phyloP scores from a whole-genome alignment of 1,140 invertebrate genomes.

The Bombus sylvicola region DNA sequence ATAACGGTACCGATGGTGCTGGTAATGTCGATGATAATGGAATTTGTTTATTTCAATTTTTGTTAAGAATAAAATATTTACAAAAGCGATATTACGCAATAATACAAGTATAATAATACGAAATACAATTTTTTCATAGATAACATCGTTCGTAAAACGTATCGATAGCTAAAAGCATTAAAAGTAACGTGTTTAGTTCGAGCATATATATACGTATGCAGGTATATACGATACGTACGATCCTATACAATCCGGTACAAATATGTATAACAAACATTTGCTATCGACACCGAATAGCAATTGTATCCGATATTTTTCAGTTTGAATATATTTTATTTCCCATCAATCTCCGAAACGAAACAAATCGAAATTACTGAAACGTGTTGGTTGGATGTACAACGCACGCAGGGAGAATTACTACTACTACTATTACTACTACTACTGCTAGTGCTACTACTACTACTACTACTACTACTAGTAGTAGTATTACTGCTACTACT shows the following conservation, averaged over 20 bases:
- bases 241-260: not conserved
- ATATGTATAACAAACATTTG: not conserved
- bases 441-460: no score
- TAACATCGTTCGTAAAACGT: not conserved
- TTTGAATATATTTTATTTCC: not conserved
- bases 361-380: not conserved
- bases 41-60: constrained; percentile 14
- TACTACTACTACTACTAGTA: no score
- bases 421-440: no score
- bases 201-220: no score
- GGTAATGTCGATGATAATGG: not conserved
- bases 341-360: not conserved
- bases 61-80: constrained; percentile 23
- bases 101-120: not conserved
- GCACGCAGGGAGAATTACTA: no score
- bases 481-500: rapidly evolving
- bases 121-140: not conserved
- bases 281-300: not conserved
- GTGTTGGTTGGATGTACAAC: no score
- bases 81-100: constrained; percentile 9
- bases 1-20: not conserved
- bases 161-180: not conserved
- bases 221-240: no score
- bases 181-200: not conserved
- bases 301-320: not conserved